Percentiles rank a stretch among this genome's conserved stretches.
Evolutionary conservation across 1,140 invertebrate genomes (phyloP).

Genomic region (fruit fly (Drosophila melanogaster)): Release_6_plus_ISO1_MT NT_033777.3:28804501-28805000

Average conservation of each 20-base stretch:
- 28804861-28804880: slow-evolving; percentile 46
- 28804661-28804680: slow-evolving; percentile 11
- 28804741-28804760: slow-evolving; percentile 68
- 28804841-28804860: slow-evolving; percentile 25
- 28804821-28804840: slow-evolving; percentile 37
- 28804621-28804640: background rate
- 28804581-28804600: too few relatives aligned
- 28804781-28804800: background rate
- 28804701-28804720: slow-evolving; percentile 65
- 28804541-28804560: too few relatives aligned
- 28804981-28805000: slow-evolving; percentile 17
- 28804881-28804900: slow-evolving; percentile 82
- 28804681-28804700: slow-evolving; percentile 61
- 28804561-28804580: too few relatives aligned
- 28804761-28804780: slow-evolving; percentile 69
- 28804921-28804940: slow-evolving; percentile 42
- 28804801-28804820: background rate
- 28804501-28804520: too few relatives aligned
- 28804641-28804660: background rate
- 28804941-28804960: slow-evolving; percentile 47
- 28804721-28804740: slow-evolving; percentile 79
- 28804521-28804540: too few relatives aligned
- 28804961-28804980: slow-evolving; percentile 43
- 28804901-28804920: slow-evolving; percentile 57
- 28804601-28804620: too few relatives aligned